Evolutionary conservation across 2,797 vertebrate genomes (phyloP).

Genomic region (Peromyscus attwateri): DNA sequence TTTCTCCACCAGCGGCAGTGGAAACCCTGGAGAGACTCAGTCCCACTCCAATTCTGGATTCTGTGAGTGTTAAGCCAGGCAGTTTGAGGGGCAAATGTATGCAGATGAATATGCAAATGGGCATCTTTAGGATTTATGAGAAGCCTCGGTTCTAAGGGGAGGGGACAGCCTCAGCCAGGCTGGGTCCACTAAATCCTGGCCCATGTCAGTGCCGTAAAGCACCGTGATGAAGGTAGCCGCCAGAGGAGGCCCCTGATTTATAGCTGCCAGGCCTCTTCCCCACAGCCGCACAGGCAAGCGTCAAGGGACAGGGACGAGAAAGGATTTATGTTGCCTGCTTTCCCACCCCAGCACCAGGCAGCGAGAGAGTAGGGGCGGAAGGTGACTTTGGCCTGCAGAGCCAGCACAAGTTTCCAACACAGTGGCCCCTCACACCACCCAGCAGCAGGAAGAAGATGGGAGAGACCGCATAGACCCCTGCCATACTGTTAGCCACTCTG

Average conservation of each 20-base stretch:
- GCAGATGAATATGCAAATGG: slow-evolving; percentile 83
- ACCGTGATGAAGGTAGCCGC: slow-evolving; percentile 77
- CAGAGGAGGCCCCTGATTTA: slow-evolving; percentile 78
- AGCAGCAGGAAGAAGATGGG: neutral
- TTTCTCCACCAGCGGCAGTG: neutral
- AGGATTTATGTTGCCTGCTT: slow-evolving; percentile 79
- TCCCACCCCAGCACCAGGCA: slow-evolving; percentile 60
- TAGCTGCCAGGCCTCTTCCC: slow-evolving; percentile 36
- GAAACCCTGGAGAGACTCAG: neutral
- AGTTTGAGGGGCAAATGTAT: slow-evolving; percentile 76
- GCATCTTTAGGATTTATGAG: slow-evolving; percentile 78
- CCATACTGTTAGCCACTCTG: neutral
- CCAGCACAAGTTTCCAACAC: neutral
- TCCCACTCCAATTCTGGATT: neutral
- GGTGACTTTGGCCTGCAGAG: slow-evolving; percentile 82
- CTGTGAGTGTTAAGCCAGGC: slow-evolving; percentile 46
- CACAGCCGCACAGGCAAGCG: slow-evolving; percentile 18
- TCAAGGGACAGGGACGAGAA: slow-evolving; percentile 54
- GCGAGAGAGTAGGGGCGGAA: slow-evolving; percentile 39
- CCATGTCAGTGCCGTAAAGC: slow-evolving; percentile 82
- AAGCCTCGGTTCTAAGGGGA: slow-evolving; percentile 62
- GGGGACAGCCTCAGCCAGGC: slow-evolving; percentile 65
- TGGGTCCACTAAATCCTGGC: slow-evolving; percentile 82
- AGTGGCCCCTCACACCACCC: neutral
- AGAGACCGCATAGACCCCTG: neutral